Evolutionary conservation across 2,888 invertebrate genomes (phyloP), one percentile per base, ranked within the genome.

Genomic region (Punctoribates punctum): DNA sequence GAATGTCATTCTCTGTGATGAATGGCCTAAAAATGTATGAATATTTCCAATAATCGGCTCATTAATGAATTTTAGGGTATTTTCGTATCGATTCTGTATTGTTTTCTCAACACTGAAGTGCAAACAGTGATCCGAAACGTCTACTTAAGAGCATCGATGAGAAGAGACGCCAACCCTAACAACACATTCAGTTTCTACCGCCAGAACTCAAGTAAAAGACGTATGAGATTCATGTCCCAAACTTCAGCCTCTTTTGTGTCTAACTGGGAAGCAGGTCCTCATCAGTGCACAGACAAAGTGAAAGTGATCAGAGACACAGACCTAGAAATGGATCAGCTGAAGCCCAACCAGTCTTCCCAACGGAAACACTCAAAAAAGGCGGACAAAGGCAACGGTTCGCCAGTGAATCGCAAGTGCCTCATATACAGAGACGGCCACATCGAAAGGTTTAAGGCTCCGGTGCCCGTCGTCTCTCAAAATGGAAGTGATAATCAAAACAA

Each of bases 81-180:
- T 62, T 80, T 80, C 48, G 80, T 80, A 6, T 78, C 80, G 17
- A 77, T 80, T 70, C 77, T 80, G 2, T 80, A 80, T 67, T 80
- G 80, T 75, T 80, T 80, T 75, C 78, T 79, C 78, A 79, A 80
- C 73, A 75, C 78, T 65, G 80, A 80, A 77, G 80, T 80, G 20
- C 79, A 80, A 75, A 77, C 77, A 23, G 79, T 77, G 27, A 73
- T 80, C 23, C 78, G 79, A 73, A 79, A 79, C 76, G 78, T 79
- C 60, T 80, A 80, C 75, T 67, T 80, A 48, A 76, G 80, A 27
- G 79, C 79, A 65, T 65, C 65, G 34, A 65, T 65, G 25, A 78
- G 78, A 72, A 77, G 79, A 74, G 78, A 78, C 15, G 78, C 79
- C 15, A 78, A 80, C 73, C 80, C 80, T 20, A 80, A 80, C 62